Evolutionary conservation across 1,140 invertebrate genomes (phyloP).

Genomic region (Brachionus angularis): DNA sequence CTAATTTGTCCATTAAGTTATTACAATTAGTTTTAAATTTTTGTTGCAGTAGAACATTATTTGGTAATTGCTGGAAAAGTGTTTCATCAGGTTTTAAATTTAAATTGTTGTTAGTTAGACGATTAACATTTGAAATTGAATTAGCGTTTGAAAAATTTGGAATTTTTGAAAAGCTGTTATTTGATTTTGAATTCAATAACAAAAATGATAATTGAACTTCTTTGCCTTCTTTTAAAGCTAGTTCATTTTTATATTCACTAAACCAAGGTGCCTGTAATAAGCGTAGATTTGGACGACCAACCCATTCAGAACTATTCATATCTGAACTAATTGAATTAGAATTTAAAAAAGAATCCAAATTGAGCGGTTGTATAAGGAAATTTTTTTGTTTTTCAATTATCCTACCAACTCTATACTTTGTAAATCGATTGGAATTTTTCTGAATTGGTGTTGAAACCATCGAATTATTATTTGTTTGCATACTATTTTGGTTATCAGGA

Average conservation of each 20-base stretch:
- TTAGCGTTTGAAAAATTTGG: too few relatives aligned
- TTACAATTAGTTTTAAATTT: too few relatives aligned
- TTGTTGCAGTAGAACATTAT: too few relatives aligned
- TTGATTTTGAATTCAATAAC: neutral
- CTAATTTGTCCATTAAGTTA: too few relatives aligned
- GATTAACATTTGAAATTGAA: too few relatives aligned
- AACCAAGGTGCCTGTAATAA: constrained; percentile 86
- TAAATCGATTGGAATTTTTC: neutral
- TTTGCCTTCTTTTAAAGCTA: constrained; percentile 46
- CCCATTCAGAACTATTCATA: constrained; percentile 51
- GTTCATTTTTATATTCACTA: constrained; percentile 68
- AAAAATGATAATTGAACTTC: neutral
- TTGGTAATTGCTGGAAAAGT: too few relatives aligned
- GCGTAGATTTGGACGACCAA: constrained; percentile 80
- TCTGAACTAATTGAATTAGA: neutral
- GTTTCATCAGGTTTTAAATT: too few relatives aligned
- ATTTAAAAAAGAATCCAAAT: neutral
- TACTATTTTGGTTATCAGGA: neutral
- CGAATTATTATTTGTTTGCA: neutral
- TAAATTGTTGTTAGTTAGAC: too few relatives aligned
- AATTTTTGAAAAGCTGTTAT: neutral
- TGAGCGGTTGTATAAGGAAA: constrained; percentile 27
- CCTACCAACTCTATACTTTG: constrained; percentile 11
- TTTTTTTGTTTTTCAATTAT: constrained; percentile 43
- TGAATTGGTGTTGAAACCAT: neutral